These are phyloP conservation scores for Charaxes varanes DNA, from an alignment of 1,140 invertebrate genomes.

Conservation along the genomic window DNA sequence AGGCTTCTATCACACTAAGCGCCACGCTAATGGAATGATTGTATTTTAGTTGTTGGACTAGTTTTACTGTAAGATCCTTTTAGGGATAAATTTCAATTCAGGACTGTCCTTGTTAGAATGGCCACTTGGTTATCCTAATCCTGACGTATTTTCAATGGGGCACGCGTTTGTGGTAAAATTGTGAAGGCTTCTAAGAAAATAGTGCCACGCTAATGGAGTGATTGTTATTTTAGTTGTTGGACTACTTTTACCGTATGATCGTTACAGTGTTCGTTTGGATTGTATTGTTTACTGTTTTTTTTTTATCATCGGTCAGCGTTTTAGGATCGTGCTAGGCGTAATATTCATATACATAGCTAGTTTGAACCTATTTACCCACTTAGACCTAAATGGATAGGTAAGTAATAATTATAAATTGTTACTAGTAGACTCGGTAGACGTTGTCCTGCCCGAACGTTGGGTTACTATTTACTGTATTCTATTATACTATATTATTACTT, in stretches of 20 bases:
- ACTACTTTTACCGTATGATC: slow-evolving; percentile 1
- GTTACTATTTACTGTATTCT: too few species aligned
- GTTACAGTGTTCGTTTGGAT: neutral
- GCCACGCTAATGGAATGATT: neutral
- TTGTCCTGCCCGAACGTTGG: too few species aligned
- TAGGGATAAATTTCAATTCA: neutral
- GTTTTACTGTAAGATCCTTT: slow-evolving; percentile 3
- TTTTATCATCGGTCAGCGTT: too few species aligned
- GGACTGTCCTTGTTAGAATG: neutral
- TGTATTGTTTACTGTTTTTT: neutral
- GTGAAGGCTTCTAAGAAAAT: slow-evolving; percentile 10
- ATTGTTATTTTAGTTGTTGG: slow-evolving; percentile 1
- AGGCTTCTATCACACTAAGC: slow-evolving; percentile 8
- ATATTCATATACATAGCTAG: too few species aligned
- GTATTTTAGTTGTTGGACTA: slow-evolving; percentile 1
- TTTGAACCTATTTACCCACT: too few species aligned
- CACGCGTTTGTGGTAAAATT: slow-evolving; percentile 7
- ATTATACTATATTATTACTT: too few species aligned
- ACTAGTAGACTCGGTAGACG: too few species aligned
- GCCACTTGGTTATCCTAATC: neutral
- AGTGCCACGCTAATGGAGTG: neutral
- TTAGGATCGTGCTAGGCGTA: too few species aligned
- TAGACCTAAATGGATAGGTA: too few species aligned
- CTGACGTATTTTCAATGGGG: slow-evolving; percentile 9
- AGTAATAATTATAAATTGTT: too few species aligned